A percentile compares a stretch with the other conserved stretches of the same genome.
Evolutionary conservation across 2,113 vertebrate species (phyloP).

Genomic region (Maccullochella peelii): DNA sequence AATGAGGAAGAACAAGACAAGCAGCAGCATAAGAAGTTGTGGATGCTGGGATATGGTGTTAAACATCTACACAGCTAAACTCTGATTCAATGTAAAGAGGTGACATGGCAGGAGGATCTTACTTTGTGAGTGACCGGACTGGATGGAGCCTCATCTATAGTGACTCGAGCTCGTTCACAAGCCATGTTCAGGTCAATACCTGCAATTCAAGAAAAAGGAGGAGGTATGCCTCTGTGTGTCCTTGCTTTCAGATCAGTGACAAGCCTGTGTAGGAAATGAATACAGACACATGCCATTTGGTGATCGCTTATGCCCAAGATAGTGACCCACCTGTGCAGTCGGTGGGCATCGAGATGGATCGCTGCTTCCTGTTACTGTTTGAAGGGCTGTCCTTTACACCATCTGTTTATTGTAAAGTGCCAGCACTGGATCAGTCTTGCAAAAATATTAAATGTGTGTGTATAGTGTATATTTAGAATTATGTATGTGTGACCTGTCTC

Average conservation of each 20-base stretch:
- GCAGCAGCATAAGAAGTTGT: background rate
- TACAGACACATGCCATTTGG: conserved; percentile 21
- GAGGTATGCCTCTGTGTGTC: background rate
- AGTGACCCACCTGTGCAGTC: conserved; percentile 82
- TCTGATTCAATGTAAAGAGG: background rate
- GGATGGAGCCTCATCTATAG: conserved; percentile 78
- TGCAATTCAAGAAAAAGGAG: conserved; percentile 23
- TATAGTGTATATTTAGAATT: background rate
- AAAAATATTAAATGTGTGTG: background rate
- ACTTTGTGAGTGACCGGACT: conserved; percentile 86
- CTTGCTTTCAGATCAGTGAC: conserved; percentile 21
- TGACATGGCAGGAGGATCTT: background rate
- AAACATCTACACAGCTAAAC: background rate
- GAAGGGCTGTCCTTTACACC: conserved; percentile 77
- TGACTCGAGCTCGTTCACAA: conserved; percentile 86
- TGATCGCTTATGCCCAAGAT: background rate
- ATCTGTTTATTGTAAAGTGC: conserved; percentile 67
- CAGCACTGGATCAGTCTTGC: conserved; percentile 29
- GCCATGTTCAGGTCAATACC: conserved; percentile 88
- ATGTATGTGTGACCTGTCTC: conserved; percentile 82
- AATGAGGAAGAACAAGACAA: background rate
- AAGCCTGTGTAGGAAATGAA: conserved; percentile 31
- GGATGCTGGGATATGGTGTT: conserved; percentile 12
- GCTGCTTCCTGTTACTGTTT: conserved; percentile 78
- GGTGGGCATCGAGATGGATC: conserved; percentile 79